Base-by-base conservation (phyloP, 2,113 vertebrate species). In the Chamaetylas fuelleborni region DNA sequence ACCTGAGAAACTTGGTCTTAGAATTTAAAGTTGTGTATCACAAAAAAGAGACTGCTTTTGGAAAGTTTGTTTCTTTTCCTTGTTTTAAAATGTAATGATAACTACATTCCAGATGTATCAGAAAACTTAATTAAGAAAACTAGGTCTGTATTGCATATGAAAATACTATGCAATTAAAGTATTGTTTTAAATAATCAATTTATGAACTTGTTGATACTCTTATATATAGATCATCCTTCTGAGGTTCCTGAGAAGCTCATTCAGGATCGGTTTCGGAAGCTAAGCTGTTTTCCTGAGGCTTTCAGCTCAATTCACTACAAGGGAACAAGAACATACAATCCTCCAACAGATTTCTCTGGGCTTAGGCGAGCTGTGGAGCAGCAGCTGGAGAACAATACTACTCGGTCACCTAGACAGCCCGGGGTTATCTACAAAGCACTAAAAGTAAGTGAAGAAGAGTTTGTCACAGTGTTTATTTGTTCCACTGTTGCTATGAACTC, bases 251-350 rank as follows among this genome's bases (percentile, higher is more conserved):
- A 99, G 94, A 99, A 99, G 96, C 98, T 99, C 69, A 98, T 99
- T 88, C 99, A 99, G 97, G 99, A 99, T 94, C 98, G 99, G 25
- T 99, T 99, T 97, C 98, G 99, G 95, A 99, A 99, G 97, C 97
- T 99, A 86, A 98, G 98, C 73, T 98, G 99, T 80, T 99, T 99
- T 92, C 99, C 99, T 0, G 99, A 99, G 96, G 99, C 99, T n/a
- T 99, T 99, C 97, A 99, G 99, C 95, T 99, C 99, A 62, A 97
- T 99, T 91, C 99, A 99, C 96, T 99, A 99, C 97, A 98, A 99
- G 42, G 99, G 99, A 87, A 99, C 99, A 28, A 99, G 99, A 72
- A 99, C 99, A 48, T 99, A 99, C 97, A 99, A 99, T 96, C 99
- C 99, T 40, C 99, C 99, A 70, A 99, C 99, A 0, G 99, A 99